Evolutionary conservation across 1,140 invertebrate species (phyloP).

Genomic region (Micrasema minimum): DNA sequence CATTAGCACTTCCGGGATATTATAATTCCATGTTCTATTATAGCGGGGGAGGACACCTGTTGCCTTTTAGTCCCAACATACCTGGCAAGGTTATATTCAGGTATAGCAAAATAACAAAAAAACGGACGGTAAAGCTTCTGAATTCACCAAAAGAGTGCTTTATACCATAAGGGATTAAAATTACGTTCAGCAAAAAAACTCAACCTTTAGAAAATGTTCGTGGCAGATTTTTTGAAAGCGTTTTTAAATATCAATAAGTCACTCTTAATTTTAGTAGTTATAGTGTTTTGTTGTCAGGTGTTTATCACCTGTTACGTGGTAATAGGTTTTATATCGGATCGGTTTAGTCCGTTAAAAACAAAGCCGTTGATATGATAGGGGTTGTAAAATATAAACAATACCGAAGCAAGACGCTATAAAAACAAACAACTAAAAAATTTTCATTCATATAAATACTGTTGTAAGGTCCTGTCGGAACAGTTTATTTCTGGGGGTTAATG

Average conservation of each 20-base stretch:
- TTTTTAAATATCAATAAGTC: conserved; percentile 2
- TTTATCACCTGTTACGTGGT: not conserved
- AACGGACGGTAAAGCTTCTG: too few species aligned
- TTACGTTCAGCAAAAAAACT: too few species aligned
- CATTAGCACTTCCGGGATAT: conserved; percentile 30
- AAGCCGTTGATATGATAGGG: too few species aligned
- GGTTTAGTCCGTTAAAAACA: not conserved
- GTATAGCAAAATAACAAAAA: not conserved
- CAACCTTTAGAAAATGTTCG: too few species aligned
- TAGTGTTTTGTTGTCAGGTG: conserved; percentile 1
- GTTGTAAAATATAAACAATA: not conserved
- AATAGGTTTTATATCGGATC: not conserved
- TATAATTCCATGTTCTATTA: too few species aligned
- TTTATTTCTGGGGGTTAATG: too few species aligned
- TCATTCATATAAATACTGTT: too few species aligned
- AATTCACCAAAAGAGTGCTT: not conserved
- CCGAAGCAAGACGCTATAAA: not conserved
- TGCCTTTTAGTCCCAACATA: conserved; percentile 2
- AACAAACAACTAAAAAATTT: not conserved
- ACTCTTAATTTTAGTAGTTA: not conserved
- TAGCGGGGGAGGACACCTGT: conserved; percentile 20
- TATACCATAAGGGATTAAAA: too few species aligned
- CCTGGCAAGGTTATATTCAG: conserved; percentile 12
- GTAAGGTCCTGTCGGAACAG: too few species aligned
- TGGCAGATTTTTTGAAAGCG: not conserved